phyloP scores from a whole-genome alignment of 2,888 invertebrate genomes.

The Incurvaria masculella region DNA sequence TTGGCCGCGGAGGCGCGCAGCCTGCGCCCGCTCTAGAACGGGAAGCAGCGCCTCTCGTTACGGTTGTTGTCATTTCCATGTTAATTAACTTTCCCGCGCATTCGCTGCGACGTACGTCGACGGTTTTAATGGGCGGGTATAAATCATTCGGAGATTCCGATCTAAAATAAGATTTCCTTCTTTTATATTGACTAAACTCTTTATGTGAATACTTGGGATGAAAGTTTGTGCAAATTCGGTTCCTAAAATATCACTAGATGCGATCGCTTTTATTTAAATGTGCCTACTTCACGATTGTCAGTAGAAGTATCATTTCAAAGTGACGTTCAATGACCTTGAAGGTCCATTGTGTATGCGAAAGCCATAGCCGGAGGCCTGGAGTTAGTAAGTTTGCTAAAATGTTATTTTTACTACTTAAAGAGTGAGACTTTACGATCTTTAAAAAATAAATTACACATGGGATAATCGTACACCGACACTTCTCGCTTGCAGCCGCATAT shows the following conservation, averaged over 20 bases:
- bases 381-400: conserved; percentile 44
- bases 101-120: conserved; percentile 55
- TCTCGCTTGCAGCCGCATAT: conserved; percentile 37
- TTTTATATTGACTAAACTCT: neutral
- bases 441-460: conserved; percentile 46
- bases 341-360: no score
- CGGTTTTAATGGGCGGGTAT: conserved; percentile 25
- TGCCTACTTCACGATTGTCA: no score
- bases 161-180: neutral
- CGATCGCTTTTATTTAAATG: no score
- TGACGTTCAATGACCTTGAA: no score
- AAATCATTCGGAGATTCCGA: neutral
- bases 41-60: conserved; percentile 57
- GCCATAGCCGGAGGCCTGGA: no score
- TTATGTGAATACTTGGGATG: neutral
- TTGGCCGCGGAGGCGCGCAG: conserved; percentile 37
- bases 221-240: neutral
- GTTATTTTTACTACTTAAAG: conserved; percentile 49
- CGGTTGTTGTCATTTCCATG: conserved; percentile 58
- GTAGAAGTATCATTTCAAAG: no score
- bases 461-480: conserved; percentile 30
- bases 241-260: no score
- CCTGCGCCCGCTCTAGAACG: conserved; percentile 33
- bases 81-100: conserved; percentile 55
- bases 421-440: conserved; percentile 53